These are phyloP conservation scores for Anisognathus igniventris DNA, from an alignment of 2,797 vertebrate genomes.

Conservation along the genomic window DNA sequence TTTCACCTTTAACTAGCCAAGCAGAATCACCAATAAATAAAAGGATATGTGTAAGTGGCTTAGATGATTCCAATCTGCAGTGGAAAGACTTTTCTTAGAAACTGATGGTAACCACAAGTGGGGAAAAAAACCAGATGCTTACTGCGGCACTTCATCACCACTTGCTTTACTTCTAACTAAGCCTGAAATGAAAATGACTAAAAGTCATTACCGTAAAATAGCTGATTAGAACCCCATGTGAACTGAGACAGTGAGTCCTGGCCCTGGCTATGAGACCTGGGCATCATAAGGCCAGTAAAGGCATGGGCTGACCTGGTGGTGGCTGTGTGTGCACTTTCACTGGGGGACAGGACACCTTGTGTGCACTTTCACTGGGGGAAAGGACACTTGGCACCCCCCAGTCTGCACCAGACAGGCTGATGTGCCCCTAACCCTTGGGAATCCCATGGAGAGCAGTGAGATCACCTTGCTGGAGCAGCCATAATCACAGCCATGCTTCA, in stretches of 20 bases:
- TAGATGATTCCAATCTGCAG: conserved; percentile 54
- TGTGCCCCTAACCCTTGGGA: background rate
- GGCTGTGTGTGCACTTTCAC: background rate
- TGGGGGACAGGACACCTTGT: background rate
- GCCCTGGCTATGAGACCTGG: background rate
- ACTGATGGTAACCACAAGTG: conserved; percentile 37
- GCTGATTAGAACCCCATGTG: background rate
- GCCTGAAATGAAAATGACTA: conserved; percentile 39
- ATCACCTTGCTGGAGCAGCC: background rate
- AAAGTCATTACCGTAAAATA: conserved; percentile 42
- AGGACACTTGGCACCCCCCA: background rate
- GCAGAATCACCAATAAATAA: conserved; percentile 34
- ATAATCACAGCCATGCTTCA: background rate
- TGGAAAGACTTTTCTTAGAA: conserved; percentile 62
- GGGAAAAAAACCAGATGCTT: conserved; percentile 21
- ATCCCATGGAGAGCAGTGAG: fast-evolving
- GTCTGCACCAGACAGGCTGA: background rate
- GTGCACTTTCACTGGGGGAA: background rate
- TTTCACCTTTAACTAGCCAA: conserved; percentile 24
- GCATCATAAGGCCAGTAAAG: background rate
- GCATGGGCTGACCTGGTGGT: background rate
- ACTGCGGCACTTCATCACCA: conserved; percentile 14
- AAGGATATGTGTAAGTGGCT: conserved; percentile 41
- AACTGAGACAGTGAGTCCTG: background rate
- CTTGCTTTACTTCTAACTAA: conserved; percentile 12